Evolutionary conservation across 2,113 vertebrate genomes (phyloP), one percentile per base, ranked within the genome.

Genomic region (Sylvicapra grimmia): DNA sequence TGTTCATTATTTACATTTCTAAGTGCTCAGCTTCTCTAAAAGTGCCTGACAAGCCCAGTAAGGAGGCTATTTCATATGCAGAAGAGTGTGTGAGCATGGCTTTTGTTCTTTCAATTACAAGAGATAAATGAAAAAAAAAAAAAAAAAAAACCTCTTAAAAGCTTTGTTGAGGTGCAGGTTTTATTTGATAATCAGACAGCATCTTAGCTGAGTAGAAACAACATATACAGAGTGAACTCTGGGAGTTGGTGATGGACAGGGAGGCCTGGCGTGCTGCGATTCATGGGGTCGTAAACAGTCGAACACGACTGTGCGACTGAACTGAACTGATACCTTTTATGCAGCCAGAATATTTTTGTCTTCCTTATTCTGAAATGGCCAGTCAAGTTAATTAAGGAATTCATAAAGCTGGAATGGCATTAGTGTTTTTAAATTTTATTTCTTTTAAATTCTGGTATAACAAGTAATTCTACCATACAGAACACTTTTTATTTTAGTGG

Each of bases 31-130:
- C 0, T 8, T 93, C 61, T 96, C 89, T 87, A 33, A 53, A 94
- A 54, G 93, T 5, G 4, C 56, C 40, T 72, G 44, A 6, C 19
- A 93, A 90, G 40, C 75, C 59, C 89, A 92, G 92, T 16, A 15
- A 15, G 0, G 2, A 0, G 5, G 58, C 58, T 68, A 0, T 98
- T 96, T 68, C 90, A 85, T 16, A 10, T 14, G 61, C 6, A 92
- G n/a, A 4, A 97, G 84, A 68, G 54, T 51, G 0, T 87, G 18
- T 0, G 2, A 86, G 40, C 1, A 1, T 68, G 0, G 31, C 33
- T 93, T 90, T 97, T 93, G 49, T 25, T 92, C 21, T 97, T 93
- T 97, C 44, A 90, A 90, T 75, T 92, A 1, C 68, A 94, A 12
- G 13, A 93, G 75, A 84, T 94, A 96, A 96, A 82, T 27, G 84